Base-by-base conservation (phyloP, 1,140 invertebrate species). In the Drosophila trapezifrons region DNA sequence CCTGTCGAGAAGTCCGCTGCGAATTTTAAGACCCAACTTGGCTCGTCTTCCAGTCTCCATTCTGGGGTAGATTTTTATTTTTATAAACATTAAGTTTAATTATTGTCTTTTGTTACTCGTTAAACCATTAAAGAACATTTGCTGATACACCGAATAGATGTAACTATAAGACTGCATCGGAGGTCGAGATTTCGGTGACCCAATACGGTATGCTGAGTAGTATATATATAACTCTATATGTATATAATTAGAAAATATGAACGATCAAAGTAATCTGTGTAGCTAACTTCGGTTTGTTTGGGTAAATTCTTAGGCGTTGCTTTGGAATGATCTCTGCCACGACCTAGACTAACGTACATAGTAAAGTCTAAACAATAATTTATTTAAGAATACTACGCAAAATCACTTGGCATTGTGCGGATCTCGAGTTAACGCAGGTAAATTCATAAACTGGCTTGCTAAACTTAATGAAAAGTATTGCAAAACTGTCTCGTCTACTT, bases 391-490 rank as follows among this genome's bases (percentile, higher is more conserved):
- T 87, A 87, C 83, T 87, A 79, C 66, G 77, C 57, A 78, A 83
- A 87, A 89, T 87, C 84, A 89, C 83, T 73, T 83, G 79, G 79
- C 76, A 83, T 87, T 87, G 84, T 87, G 83, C 83, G 84, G 60
- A 71, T 51, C 37, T 70, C 25, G 58, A 62, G 52, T 65, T 45
- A 60, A 67, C 54, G 66, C 37, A 73, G 54, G 62, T 64, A 63
- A 52, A 52, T 32, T 45, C 40, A 47, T 22, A 52, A 63, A 49
- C 45, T 35, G 4, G 55, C 17, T 45, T 46, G 40, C 38, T 70
- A 66, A 57, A 65, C 22, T 18, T 25, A 51, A 51, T 32, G 13
- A 71, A 66, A 59, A n/a, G 15, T 46, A 42, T 43, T 17, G 45
- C 18, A 76, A 40, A 66, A 51, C 63, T 51, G 5, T 45, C 42